Evolutionary conservation across 2,113 vertebrate species (phyloP).

Genomic region (Cynopterus brachyotis): DNA sequence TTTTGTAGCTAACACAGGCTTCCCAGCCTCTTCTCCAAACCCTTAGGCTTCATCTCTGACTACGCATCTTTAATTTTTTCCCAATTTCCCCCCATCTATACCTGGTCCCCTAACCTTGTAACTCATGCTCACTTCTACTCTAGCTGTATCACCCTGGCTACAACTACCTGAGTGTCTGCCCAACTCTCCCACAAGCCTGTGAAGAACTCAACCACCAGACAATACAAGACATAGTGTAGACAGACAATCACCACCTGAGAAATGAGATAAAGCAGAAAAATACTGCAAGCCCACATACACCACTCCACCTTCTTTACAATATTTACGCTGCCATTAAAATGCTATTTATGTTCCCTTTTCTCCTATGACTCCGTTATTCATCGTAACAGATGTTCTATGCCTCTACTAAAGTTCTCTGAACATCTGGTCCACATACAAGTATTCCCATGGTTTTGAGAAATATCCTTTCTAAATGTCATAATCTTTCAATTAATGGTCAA

Average conservation of each 20-base stretch:
- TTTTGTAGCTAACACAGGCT: not conserved
- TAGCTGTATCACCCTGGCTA: not conserved
- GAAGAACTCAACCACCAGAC: not conserved
- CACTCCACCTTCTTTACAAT: not conserved
- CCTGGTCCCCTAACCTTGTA: not conserved
- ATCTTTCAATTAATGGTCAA: constrained; percentile 70
- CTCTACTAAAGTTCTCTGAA: constrained; percentile 56
- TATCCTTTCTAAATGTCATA: constrained; percentile 70
- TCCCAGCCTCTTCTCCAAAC: not conserved
- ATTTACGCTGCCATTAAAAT: not conserved
- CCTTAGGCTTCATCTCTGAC: not conserved
- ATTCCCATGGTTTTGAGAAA: constrained; percentile 69
- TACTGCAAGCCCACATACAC: not conserved
- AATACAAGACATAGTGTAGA: fast-evolving
- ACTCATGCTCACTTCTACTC: not conserved
- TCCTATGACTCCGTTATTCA: not conserved
- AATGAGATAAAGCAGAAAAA: not conserved
- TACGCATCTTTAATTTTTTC: not conserved
- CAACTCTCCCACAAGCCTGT: not conserved
- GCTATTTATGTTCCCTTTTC: not conserved
- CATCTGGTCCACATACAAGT: constrained; percentile 67
- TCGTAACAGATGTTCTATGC: constrained; percentile 53
- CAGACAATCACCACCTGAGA: not conserved
- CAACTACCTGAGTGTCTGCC: no score
- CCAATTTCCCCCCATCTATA: not conserved